Percentiles rank a stretch among this genome's conserved stretches.
phyloP scores from a whole-genome alignment of 2,888 invertebrate species.

The Atrina japonica region DNA sequence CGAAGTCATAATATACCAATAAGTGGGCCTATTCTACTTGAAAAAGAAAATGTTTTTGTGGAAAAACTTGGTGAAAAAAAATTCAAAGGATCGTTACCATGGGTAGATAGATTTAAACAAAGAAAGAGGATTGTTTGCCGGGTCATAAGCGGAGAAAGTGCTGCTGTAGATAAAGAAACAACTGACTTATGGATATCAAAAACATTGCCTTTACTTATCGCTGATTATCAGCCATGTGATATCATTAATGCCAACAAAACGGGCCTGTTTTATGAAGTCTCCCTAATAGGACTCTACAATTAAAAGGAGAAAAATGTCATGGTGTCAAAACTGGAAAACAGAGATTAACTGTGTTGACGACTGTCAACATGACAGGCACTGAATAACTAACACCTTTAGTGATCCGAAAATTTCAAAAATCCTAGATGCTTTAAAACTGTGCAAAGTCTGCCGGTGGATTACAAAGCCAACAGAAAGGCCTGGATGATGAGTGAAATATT shows the following conservation, averaged over 20 bases:
- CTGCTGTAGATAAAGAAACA: not conserved
- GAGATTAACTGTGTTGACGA: slow-evolving; percentile 33
- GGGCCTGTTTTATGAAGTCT: slow-evolving; percentile 40
- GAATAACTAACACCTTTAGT: slow-evolving; percentile 38
- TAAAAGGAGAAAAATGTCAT: too few relatives aligned
- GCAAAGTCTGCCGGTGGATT: slow-evolving; percentile 33
- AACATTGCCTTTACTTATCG: slow-evolving; percentile 3
- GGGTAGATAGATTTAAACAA: slow-evolving; percentile 7
- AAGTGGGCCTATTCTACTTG: too few relatives aligned
- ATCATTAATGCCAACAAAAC: slow-evolving; percentile 47
- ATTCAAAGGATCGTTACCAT: too few relatives aligned
- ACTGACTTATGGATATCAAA: not conserved
- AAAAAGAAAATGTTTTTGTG: too few relatives aligned
- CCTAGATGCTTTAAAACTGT: slow-evolving; percentile 47
- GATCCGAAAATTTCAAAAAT: slow-evolving; percentile 42
- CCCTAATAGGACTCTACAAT: slow-evolving; percentile 25
- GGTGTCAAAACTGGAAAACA: slow-evolving; percentile 45
- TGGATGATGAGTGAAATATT: slow-evolving; percentile 42
- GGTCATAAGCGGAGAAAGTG: slow-evolving; percentile 14
- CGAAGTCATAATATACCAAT: too few relatives aligned
- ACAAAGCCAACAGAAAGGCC: slow-evolving; percentile 39
- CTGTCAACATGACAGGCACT: too few relatives aligned
- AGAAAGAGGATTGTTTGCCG: not conserved
- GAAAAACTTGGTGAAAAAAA: too few relatives aligned
- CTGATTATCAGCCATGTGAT: slow-evolving; percentile 32